Conservation (phyloP, 1,140 invertebrate genomes). For the Caenorhabditis briggsae region DNA sequence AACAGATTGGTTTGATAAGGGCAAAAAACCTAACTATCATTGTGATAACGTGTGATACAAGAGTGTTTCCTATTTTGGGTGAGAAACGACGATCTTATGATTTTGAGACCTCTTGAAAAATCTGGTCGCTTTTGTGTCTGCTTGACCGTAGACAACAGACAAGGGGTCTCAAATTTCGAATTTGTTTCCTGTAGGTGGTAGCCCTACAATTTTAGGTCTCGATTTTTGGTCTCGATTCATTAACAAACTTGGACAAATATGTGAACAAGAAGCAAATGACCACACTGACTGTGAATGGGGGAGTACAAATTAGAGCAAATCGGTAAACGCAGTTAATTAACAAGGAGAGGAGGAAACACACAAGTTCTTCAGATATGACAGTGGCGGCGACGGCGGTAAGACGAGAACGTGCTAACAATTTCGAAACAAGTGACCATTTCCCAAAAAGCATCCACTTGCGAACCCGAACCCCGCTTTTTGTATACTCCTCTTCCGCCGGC, state of each 20-base stretch:
- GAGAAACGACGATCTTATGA: conserved; percentile 23
- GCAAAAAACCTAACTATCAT: too few relatives aligned
- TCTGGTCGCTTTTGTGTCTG: not conserved
- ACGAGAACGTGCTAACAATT: conserved; percentile 55
- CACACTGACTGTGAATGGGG: not conserved
- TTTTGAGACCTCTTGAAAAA: not conserved
- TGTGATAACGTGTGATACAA: too few relatives aligned
- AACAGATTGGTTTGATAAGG: conserved; percentile 1
- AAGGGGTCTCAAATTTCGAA: not conserved
- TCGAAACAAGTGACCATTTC: conserved; percentile 54
- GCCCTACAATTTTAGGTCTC: not conserved
- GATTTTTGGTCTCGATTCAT: conserved; percentile 28
- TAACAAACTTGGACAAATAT: conserved; percentile 49
- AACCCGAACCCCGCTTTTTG: conserved; percentile 12
- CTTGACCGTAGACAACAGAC: conserved; percentile 11
- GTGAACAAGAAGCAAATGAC: conserved; percentile 1
- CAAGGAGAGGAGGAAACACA: not conserved
- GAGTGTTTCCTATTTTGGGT: too few relatives aligned
- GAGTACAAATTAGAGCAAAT: conserved; percentile 35
- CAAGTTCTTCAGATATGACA: not conserved
- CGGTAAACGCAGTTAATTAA: conserved; percentile 53
- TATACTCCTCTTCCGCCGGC: conserved; percentile 35
- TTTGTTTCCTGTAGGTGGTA: not conserved
- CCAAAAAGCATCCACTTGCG: conserved; percentile 52
- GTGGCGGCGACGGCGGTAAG: not conserved